Evolutionary conservation across 1,140 invertebrate genomes (phyloP).

Genomic region (Paracyclopina nana): DNA sequence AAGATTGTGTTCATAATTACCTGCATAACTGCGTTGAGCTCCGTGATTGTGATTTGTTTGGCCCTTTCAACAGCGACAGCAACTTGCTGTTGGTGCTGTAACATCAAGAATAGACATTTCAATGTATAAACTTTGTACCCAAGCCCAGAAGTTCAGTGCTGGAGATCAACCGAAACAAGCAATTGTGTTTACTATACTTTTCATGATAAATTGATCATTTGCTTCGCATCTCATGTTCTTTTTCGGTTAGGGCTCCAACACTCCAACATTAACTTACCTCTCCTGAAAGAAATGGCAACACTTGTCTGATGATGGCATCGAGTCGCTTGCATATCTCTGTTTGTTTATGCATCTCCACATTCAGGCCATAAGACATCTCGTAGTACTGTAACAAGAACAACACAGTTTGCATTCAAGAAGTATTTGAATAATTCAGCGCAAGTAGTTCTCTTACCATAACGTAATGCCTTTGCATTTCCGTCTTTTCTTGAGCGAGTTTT

Average conservation of each 20-base stretch:
- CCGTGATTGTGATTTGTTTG: conserved; percentile 96
- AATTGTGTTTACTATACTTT: no score
- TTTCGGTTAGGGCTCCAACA: no score
- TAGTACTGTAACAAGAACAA: conserved; percentile 70
- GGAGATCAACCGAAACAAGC: no score
- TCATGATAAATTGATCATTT: no score
- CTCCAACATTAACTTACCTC: conserved; percentile 24
- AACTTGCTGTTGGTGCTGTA: conserved; percentile 84
- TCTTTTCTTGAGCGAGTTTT: conserved; percentile 86
- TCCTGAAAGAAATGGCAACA: conserved; percentile 41
- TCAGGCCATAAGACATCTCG: conserved; percentile 97
- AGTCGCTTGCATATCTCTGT: conserved; percentile 43
- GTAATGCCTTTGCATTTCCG: conserved; percentile 91
- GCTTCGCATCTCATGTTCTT: no score
- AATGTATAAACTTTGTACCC: neutral
- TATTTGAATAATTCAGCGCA: neutral
- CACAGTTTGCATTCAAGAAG: conserved; percentile 18
- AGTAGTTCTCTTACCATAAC: conserved; percentile 56
- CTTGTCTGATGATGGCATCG: conserved; percentile 39
- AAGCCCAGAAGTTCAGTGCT: conserved; percentile 38
- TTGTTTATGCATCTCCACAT: conserved; percentile 99
- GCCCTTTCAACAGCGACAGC: conserved; percentile 92
- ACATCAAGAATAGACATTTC: conserved; percentile 7
- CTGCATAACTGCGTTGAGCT: conserved; percentile 83
- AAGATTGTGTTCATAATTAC: no score